These are phyloP conservation scores for Cydia fagiglandana DNA, from an alignment of 1,140 invertebrate species.

Conservation along the genomic window DNA sequence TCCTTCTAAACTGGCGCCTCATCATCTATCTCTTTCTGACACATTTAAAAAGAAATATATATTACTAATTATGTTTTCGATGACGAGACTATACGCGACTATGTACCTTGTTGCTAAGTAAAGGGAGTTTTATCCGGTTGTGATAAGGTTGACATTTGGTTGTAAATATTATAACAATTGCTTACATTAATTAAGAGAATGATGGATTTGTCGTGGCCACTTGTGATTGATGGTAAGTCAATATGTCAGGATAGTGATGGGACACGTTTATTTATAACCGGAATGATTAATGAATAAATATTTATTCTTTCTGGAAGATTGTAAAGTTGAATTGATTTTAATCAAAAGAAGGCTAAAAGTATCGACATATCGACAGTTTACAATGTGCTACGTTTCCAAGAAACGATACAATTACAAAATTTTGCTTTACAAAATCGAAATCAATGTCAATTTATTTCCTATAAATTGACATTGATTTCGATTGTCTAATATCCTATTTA, in stretches of 20 bases:
- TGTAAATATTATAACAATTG: conserved; percentile 19
- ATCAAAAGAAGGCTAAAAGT: too few relatives aligned
- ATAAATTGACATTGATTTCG: too few relatives aligned
- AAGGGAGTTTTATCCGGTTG: not conserved
- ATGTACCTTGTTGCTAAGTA: not conserved
- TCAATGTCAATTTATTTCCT: too few relatives aligned
- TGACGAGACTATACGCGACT: not conserved
- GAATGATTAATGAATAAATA: too few relatives aligned
- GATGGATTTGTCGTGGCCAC: conserved; percentile 13
- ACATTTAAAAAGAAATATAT: conserved; percentile 8
- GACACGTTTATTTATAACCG: conserved; percentile 9
- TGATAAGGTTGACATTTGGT: not conserved
- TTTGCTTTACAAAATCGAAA: too few relatives aligned
- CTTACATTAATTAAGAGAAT: conserved; percentile 27
- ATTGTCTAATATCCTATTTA: too few relatives aligned
- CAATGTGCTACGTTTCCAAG: too few relatives aligned
- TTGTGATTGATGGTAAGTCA: conserved; percentile 32
- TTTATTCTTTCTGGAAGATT: too few relatives aligned
- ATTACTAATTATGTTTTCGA: conserved; percentile 18
- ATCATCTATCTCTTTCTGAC: not conserved
- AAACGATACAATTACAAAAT: too few relatives aligned
- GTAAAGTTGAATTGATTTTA: too few relatives aligned
- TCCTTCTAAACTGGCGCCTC: conserved; percentile 13
- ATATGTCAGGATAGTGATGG: conserved; percentile 26
- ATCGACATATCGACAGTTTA: too few relatives aligned